These are phyloP conservation scores for Stenopsyche tienmushanensis DNA, from an alignment of 1,140 invertebrate genomes.

Conservation along the genomic window DNA sequence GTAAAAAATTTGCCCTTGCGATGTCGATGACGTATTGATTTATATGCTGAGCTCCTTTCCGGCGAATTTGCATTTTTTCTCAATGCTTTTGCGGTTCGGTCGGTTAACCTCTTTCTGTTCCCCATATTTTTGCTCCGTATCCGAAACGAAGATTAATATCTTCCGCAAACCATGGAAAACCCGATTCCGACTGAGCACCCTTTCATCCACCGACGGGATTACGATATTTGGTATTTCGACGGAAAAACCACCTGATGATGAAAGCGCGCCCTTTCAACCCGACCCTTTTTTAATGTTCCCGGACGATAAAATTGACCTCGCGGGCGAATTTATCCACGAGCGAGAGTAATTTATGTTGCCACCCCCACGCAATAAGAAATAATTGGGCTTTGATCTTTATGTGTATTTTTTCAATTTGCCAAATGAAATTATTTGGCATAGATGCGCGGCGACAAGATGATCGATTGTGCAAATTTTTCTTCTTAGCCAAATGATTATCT, in stretches of 20 bases:
- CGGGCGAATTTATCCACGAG: too few relatives aligned
- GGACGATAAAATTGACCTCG: too few relatives aligned
- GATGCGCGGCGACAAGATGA: too few relatives aligned
- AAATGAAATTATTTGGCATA: too few relatives aligned
- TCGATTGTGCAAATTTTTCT: too few relatives aligned
- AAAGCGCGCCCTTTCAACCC: neutral
- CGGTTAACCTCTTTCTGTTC: neutral
- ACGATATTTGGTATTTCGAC: neutral
- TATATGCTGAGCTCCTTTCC: neutral
- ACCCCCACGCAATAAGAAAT: too few relatives aligned
- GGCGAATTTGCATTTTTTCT: neutral
- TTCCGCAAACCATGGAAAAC: conserved; percentile 1
- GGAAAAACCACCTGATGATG: neutral
- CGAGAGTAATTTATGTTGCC: too few relatives aligned
- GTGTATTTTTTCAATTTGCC: too few relatives aligned
- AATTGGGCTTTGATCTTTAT: too few relatives aligned
- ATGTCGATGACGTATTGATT: conserved; percentile 1
- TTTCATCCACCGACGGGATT: neutral
- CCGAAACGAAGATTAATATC: conserved; percentile 17
- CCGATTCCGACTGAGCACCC: neutral
- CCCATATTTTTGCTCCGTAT: neutral
- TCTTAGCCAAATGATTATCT: too few relatives aligned
- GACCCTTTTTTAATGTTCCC: too few relatives aligned
- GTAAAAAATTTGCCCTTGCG: neutral
- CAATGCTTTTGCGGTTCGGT: neutral